phyloP scores from a whole-genome alignment of 37 sponge, comb jelly and placozoan species.

The Dysidea cf. avara region DNA sequence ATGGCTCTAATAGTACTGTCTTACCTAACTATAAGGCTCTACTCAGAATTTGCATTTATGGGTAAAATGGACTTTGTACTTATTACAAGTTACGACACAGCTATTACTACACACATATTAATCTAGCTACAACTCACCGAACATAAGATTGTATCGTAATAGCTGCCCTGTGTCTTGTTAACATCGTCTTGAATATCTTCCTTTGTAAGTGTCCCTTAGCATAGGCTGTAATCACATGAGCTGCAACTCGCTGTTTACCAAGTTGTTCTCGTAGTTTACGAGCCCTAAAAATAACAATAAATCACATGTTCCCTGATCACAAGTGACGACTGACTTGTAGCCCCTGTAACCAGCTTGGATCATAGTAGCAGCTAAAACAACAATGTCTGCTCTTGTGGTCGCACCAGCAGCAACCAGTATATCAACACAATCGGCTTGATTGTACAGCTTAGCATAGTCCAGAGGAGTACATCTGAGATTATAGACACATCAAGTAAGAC shows the following conservation, averaged over 20 bases:
- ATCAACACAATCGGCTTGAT: constrained; percentile 40
- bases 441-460: constrained; percentile 52
- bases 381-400: constrained; percentile 25
- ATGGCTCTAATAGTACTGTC: no score
- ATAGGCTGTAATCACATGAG: constrained; percentile 23
- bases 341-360: constrained; percentile 67
- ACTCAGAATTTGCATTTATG: no score
- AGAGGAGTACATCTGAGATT: constrained; percentile 54
- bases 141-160: constrained; percentile 39
- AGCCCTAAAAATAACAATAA: constrained; percentile 3
- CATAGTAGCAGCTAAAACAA: constrained; percentile 51
- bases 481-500: not conserved
- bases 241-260: constrained; percentile 18
- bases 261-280: constrained; percentile 10
- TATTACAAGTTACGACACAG: not conserved
- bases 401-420: constrained; percentile 42
- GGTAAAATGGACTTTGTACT: not conserved
- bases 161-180: constrained; percentile 35
- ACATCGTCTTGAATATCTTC: constrained; percentile 17
- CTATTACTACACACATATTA: not conserved
- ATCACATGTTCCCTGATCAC: no score
- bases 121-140: constrained; percentile 18
- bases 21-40: no score
- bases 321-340: constrained; percentile 55
- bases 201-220: constrained; percentile 35